A percentile compares a stretch with the other conserved stretches of the same genome.
phyloP scores from a whole-genome alignment of 2,113 vertebrate genomes.

The Anthoscopus minutus region DNA sequence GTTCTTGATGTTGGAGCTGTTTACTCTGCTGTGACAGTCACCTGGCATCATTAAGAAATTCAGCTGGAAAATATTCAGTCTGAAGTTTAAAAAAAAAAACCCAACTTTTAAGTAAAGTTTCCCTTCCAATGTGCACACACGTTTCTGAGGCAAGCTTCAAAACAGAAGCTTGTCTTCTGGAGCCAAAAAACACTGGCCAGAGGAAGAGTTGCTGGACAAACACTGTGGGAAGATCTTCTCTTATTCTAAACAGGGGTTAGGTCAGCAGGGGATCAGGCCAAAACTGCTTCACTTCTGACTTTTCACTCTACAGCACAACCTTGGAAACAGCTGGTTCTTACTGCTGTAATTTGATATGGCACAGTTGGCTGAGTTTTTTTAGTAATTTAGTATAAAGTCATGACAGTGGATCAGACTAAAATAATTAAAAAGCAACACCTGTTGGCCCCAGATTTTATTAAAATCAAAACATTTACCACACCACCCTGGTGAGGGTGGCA shows the following conservation, averaged over 20 bases:
- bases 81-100: background rate
- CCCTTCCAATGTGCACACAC: background rate
- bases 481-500: background rate
- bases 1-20: background rate
- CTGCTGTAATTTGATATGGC: background rate
- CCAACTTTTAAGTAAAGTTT: background rate
- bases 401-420: background rate
- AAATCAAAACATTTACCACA: background rate
- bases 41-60: background rate
- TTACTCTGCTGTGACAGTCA: background rate
- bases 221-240: background rate
- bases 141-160: background rate
- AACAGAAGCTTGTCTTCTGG: background rate
- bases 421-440: background rate
- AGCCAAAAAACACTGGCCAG: background rate
- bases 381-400: background rate
- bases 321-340: background rate
- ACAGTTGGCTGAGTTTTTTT: background rate
- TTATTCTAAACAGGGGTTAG: background rate
- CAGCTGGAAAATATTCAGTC: background rate
- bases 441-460: background rate
- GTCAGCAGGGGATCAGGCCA: background rate
- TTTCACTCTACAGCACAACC: background rate
- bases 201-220: background rate
- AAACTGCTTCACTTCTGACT: background rate